Conservation (phyloP, 2,888 invertebrate species). For the Pterostichus niger region DNA sequence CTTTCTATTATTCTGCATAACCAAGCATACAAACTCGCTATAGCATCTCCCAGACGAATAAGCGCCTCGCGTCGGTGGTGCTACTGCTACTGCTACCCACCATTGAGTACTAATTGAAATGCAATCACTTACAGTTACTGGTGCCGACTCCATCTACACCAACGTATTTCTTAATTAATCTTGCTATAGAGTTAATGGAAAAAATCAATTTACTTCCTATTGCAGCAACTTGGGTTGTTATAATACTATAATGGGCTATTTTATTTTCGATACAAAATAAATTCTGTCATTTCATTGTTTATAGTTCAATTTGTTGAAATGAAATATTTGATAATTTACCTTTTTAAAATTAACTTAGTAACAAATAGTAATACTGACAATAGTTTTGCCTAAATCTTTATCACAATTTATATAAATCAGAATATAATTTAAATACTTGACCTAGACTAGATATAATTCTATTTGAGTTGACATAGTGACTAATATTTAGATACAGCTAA, state of each 20-base stretch:
- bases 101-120: slow-evolving; percentile 41
- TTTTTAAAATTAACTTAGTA: too few species aligned
- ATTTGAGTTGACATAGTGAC: too few species aligned
- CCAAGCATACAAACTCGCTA: background rate
- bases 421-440: too few species aligned
- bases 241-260: slow-evolving; percentile 1
- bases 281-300: background rate
- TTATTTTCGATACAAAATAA: background rate
- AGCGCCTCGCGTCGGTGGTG: background rate
- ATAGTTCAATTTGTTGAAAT: background rate
- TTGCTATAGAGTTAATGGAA: slow-evolving; percentile 43
- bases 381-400: too few species aligned
- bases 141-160: background rate
- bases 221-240: slow-evolving; percentile 1
- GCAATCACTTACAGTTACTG: slow-evolving; percentile 58
- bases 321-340: too few species aligned
- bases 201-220: slow-evolving; percentile 26
- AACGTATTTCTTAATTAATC: slow-evolving; percentile 51
- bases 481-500: too few species aligned
- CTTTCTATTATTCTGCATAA: slow-evolving; percentile 45
- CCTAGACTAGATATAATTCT: too few species aligned
- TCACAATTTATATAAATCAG: too few species aligned
- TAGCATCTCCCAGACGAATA: background rate
- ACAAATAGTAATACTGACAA: too few species aligned
- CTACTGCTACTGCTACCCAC: background rate